Evolutionary conservation across 2,797 vertebrate genomes (phyloP).

Genomic region (Diglossa cyanea): DNA sequence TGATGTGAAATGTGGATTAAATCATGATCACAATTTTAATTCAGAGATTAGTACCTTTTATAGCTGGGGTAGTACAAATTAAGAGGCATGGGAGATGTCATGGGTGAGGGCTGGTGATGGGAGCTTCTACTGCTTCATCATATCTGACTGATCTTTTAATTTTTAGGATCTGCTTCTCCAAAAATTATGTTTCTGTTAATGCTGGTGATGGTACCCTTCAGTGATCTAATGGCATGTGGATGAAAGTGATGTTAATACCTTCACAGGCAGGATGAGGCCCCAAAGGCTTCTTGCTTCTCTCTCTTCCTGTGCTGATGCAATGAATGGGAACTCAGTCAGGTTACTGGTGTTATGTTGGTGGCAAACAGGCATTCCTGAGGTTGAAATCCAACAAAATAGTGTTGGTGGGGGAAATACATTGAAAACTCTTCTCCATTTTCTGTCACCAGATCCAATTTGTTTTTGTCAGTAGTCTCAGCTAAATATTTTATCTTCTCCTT

Average conservation of each 20-base stretch:
- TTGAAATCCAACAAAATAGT: neutral
- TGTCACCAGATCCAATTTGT: neutral
- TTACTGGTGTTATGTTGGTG: neutral
- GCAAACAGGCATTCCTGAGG: neutral
- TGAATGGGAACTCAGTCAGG: neutral
- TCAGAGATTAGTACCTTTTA: neutral
- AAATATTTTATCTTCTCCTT: conserved; percentile 18
- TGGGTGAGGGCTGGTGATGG: neutral
- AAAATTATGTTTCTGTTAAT: neutral
- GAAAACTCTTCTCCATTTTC: neutral
- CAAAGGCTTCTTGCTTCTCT: neutral
- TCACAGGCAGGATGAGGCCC: neutral
- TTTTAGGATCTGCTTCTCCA: neutral
- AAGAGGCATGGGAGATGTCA: neutral
- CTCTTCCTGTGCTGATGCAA: neutral
- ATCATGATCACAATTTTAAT: neutral
- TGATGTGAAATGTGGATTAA: neutral
- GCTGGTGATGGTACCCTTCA: neutral
- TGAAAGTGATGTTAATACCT: neutral
- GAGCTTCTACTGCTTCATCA: neutral
- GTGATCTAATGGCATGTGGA: neutral
- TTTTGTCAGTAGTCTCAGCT: neutral
- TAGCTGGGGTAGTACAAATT: neutral
- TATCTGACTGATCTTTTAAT: neutral
- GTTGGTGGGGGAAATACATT: neutral